Conservation (phyloP, 2,888 invertebrate species). For the Hoplodrina ambigua region DNA sequence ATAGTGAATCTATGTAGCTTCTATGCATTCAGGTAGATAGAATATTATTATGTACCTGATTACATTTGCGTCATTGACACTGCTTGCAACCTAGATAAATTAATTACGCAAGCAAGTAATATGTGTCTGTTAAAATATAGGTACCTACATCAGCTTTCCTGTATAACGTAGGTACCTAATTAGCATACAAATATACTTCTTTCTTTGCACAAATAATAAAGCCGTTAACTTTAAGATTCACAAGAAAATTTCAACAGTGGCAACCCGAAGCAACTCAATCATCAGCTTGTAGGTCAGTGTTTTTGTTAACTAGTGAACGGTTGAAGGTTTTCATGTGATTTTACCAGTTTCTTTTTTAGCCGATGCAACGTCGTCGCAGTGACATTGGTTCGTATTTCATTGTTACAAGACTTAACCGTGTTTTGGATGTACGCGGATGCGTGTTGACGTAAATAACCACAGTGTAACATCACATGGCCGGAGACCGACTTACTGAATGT, state of each 20-base stretch:
- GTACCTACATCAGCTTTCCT: constrained; percentile 22
- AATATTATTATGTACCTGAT: constrained; percentile 28
- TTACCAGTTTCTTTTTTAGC: constrained; percentile 59
- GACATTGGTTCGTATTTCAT: constrained; percentile 67
- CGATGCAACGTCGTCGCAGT: constrained; percentile 48
- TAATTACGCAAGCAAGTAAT: constrained; percentile 44
- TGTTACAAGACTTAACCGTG: constrained; percentile 60
- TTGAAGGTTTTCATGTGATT: constrained; percentile 73
- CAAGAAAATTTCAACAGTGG: constrained; percentile 47
- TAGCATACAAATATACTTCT: constrained; percentile 14
- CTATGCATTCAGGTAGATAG: constrained; percentile 42
- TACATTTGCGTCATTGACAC: constrained; percentile 54
- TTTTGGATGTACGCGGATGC: constrained; percentile 68
- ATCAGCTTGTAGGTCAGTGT: constrained; percentile 74
- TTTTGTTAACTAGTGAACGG: constrained; percentile 73
- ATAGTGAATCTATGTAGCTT: not conserved
- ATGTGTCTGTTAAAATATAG: constrained; percentile 12
- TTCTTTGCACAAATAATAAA: constrained; percentile 29
- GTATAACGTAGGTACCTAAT: not conserved
- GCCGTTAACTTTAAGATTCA: constrained; percentile 45
- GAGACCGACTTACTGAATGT: constrained; percentile 75
- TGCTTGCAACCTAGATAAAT: constrained; percentile 55
- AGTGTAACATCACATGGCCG: constrained; percentile 74
- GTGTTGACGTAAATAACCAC: constrained; percentile 80
- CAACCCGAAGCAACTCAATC: constrained; percentile 59